Evolutionary conservation across 1,140 invertebrate species (phyloP).

Genomic region (Hirudo medicinalis): DNA sequence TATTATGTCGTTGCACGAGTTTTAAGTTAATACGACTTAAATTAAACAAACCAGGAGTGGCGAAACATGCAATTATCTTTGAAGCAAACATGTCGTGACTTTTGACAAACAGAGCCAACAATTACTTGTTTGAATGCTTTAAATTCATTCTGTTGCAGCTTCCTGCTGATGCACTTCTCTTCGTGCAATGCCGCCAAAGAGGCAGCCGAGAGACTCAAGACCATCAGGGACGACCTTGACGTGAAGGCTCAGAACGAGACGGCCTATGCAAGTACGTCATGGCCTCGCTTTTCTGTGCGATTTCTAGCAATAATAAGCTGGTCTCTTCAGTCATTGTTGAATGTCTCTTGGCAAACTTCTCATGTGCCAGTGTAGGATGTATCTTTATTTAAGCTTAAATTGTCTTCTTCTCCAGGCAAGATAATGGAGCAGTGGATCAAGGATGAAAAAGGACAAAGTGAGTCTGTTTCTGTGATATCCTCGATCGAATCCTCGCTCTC

Average conservation of each 20-base stretch:
- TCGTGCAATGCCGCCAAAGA: slow-evolving; percentile 11
- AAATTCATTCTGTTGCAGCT: neutral
- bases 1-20: too few relatives aligned
- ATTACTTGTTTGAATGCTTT: too few relatives aligned
- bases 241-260: slow-evolving; percentile 8
- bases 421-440: slow-evolving; percentile 14
- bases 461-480: neutral
- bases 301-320: too few relatives aligned
- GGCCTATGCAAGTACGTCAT: slow-evolving; percentile 8
- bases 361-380: too few relatives aligned
- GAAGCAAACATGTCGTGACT: too few relatives aligned
- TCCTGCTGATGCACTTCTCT: slow-evolving; percentile 15
- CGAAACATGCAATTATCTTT: too few relatives aligned
- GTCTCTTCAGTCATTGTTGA: too few relatives aligned
- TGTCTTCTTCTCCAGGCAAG: neutral
- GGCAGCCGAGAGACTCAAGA: slow-evolving; percentile 3
- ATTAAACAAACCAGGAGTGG: neutral
- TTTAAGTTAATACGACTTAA: too few relatives aligned
- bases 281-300: neutral
- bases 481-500: neutral
- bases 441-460: slow-evolving; percentile 14
- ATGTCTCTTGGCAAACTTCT: too few relatives aligned
- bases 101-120: too few relatives aligned
- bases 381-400: too few relatives aligned
- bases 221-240: slow-evolving; percentile 1